A percentile compares a stretch with the other conserved stretches of the same genome.
Evolutionary conservation across 2,797 vertebrate genomes (phyloP).

Genomic region (Nyctalus aviator): DNA sequence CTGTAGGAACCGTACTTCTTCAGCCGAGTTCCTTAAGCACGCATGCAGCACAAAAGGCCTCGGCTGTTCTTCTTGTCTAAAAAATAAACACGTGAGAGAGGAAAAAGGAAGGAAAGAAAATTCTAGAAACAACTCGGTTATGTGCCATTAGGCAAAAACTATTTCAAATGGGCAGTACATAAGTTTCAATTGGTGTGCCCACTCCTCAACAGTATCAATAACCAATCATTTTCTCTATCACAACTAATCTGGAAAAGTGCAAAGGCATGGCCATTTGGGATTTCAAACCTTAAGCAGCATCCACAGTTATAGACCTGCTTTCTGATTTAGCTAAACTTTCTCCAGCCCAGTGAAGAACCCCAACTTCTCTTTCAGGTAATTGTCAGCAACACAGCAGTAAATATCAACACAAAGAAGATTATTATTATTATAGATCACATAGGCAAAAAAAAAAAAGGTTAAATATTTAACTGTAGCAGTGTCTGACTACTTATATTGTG

Average conservation of each 20-base stretch:
- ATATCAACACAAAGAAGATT: no score
- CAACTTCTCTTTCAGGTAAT: no score
- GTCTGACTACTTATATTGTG: no score
- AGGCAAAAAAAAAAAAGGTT: no score
- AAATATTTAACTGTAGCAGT: no score
- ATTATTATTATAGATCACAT: no score
- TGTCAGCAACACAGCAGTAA: no score
- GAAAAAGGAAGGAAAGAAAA: slow-evolving; percentile 9
- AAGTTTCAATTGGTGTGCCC: not conserved
- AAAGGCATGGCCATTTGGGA: not conserved
- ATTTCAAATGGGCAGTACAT: not conserved
- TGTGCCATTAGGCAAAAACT: not conserved
- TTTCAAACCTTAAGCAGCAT: slow-evolving; percentile 23
- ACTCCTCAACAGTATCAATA: not conserved
- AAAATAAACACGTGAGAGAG: slow-evolving; percentile 4
- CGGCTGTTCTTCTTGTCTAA: slow-evolving; percentile 94
- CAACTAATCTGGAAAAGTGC: not conserved
- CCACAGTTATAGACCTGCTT: not conserved
- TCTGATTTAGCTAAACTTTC: no score
- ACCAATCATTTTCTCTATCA: slow-evolving; percentile 12
- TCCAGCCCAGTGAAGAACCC: no score
- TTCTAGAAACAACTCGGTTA: slow-evolving; percentile 58
- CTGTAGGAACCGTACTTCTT: slow-evolving; percentile 95
- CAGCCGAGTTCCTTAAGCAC: slow-evolving; percentile 92
- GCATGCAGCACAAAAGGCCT: slow-evolving; percentile 94